Evolutionary conservation across 2,113 vertebrate genomes (phyloP), one percentile per base, ranked within the genome.

Genomic region (Mixornis gularis): DNA sequence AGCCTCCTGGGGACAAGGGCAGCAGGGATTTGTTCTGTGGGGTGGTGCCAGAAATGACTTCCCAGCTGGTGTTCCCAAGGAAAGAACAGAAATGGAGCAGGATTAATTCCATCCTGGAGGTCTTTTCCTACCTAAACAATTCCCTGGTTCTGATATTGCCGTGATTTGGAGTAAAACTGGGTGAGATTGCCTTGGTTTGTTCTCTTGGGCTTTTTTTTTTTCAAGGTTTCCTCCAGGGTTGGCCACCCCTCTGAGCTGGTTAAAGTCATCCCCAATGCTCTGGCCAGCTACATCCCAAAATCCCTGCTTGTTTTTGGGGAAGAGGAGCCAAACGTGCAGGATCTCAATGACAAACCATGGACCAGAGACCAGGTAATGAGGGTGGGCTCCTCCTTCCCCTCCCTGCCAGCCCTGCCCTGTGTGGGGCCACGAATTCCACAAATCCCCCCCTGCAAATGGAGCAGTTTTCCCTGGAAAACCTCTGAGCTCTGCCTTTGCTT

Each of bases 341-440:
- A 97, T 29, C 90, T 97, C 89, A 97, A 97, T 59, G 20, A 20
- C 1, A 97, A 96, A 72, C 22, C 2, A 0, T 97, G 97, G 97
- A 95, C 21, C 27, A 69, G 6, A 59, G 94, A 95, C 5, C 97
- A 97, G 94, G 96, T 97, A 79, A 88, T 7, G 14, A 16, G 1
- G 25, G 2, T 63, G 36, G 17, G 59, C 18, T 65, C 32, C 74
- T 82, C 10, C 49, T 60, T 38, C 38, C 32, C 27, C 8, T 51
- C 25, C 17, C 10, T 40, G 41, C 53, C 56, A 44, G 40, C 53
- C 58, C 36, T 76, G 55, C 20, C 4, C 46, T n/a, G 34, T 12
- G 2, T 26, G 55, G 68, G 29, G 36, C 48, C 24, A 0, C 0
- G 7, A 66, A 2, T 53, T 13, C 66, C 82, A 9, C 46, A 66